Evolutionary conservation across 2,797 vertebrate species (phyloP).

Genomic region (Echeneis naucrates): DNA sequence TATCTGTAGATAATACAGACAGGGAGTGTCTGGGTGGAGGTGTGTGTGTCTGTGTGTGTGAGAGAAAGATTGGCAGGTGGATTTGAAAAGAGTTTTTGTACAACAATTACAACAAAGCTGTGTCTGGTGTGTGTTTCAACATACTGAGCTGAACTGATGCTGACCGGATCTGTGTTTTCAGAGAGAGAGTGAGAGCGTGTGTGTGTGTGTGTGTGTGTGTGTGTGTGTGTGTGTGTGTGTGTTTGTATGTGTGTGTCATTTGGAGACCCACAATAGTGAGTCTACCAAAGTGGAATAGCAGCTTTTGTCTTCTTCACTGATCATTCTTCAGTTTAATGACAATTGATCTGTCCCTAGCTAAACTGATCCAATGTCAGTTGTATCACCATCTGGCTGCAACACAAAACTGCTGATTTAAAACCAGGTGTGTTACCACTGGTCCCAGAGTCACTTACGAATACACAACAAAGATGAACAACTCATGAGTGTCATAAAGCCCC

Average conservation of each 20-base stretch:
- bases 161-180: conserved; percentile 17
- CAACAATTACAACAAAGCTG: conserved; percentile 57
- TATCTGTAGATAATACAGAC: conserved; percentile 49
- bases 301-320: no score
- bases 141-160: conserved; percentile 38
- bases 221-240: conserved; percentile 7
- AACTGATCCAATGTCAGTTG: not conserved
- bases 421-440: no score
- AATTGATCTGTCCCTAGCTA: no score
- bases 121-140: conserved; percentile 53
- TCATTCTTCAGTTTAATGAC: not conserved
- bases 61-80: conserved; percentile 39
- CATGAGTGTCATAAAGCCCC: no score
- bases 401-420: no score
- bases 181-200: conserved; percentile 10
- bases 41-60: conserved; percentile 2
- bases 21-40: conserved; percentile 17
- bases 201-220: conserved; percentile 18
- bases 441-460: no score
- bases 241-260: conserved; percentile 6
- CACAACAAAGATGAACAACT: no score
- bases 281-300: not conserved
- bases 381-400: no score
- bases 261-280: not conserved
- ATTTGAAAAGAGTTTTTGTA: conserved; percentile 37